These are phyloP conservation scores for Nettapus auritus DNA, from an alignment of 2,113 vertebrate genomes.

Conservation along the genomic window DNA sequence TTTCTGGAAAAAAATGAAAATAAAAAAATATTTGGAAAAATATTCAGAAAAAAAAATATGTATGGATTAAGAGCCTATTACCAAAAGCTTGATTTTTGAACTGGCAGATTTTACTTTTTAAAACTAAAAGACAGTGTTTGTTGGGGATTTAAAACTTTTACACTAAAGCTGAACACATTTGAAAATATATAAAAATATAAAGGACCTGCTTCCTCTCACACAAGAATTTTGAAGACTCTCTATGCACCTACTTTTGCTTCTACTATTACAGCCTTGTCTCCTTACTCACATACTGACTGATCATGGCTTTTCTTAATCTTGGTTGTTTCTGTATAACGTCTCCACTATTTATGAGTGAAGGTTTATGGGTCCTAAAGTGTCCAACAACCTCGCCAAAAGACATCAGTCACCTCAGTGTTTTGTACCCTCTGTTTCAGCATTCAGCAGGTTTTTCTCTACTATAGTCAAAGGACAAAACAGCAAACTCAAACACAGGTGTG, in stretches of 20 bases:
- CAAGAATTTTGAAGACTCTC: not conserved
- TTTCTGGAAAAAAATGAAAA: not conserved
- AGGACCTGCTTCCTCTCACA: not conserved
- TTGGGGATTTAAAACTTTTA: not conserved
- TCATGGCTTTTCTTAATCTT: not conserved
- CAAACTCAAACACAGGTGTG: not conserved
- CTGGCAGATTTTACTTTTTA: not conserved
- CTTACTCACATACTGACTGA: not conserved
- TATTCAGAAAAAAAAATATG: not conserved
- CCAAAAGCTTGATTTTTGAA: not conserved
- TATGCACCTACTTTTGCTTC: not conserved
- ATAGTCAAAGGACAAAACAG: not conserved
- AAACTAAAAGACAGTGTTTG: not conserved
- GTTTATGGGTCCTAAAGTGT: not conserved
- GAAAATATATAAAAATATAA: not conserved
- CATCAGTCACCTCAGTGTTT: not conserved
- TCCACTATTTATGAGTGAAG: not conserved
- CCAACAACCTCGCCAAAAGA: not conserved
- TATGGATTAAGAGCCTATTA: not conserved
- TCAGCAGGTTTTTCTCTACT: not conserved
- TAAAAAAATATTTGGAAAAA: not conserved
- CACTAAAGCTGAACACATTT: not conserved
- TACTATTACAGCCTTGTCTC: not conserved
- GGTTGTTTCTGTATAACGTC: not conserved
- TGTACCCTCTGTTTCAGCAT: not conserved